phyloP scores from a whole-genome alignment of 2,113 vertebrate genomes.

The Crocuta crocuta region DNA sequence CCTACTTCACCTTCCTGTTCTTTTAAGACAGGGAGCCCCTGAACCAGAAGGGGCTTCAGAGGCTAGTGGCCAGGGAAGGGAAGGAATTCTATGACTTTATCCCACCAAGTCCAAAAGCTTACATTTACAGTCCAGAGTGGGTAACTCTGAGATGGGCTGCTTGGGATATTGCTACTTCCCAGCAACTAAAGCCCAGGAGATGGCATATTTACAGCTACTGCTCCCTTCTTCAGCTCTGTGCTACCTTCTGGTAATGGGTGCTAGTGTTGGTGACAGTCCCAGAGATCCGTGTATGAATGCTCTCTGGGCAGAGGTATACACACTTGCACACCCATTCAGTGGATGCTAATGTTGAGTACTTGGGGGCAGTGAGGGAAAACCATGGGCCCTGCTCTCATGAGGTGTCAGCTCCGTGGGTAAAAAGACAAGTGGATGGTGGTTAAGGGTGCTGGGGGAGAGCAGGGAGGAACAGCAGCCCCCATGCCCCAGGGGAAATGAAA shows the following conservation, averaged over 20 bases:
- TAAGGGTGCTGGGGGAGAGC: background rate
- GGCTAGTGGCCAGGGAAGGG: background rate
- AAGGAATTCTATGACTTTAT: background rate
- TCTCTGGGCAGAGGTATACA: background rate
- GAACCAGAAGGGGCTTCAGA: background rate
- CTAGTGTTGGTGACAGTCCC: background rate
- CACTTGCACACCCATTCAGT: background rate
- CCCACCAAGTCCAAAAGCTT: background rate
- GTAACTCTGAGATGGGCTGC: background rate
- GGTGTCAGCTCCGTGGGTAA: background rate
- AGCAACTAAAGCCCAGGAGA: background rate
- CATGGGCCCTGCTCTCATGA: background rate
- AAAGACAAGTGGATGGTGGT: background rate
- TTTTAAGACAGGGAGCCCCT: background rate
- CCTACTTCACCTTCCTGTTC: background rate
- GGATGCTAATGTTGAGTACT: background rate
- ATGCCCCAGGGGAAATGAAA: background rate
- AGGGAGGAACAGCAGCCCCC: background rate
- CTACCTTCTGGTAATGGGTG: background rate
- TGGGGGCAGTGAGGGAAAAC: background rate
- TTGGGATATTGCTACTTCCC: background rate
- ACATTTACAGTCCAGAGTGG: background rate
- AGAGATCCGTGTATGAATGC: background rate
- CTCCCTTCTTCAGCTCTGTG: background rate
- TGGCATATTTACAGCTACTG: rapidly evolving